Conservation (phyloP, 2,113 vertebrate species). For the Budorcas taxicolor region DNA sequence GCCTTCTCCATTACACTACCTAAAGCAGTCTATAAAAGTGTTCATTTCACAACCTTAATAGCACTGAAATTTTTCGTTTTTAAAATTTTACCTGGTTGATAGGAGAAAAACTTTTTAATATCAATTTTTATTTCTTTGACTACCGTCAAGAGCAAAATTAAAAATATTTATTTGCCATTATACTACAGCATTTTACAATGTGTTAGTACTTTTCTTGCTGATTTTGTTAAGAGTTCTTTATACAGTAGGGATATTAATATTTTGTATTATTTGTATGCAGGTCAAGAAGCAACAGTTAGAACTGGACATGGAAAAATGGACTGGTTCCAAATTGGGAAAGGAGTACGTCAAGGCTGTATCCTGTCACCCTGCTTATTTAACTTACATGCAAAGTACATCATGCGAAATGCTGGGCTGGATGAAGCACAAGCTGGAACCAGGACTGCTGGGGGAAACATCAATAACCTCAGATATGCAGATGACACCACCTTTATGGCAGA, state of each 20-base stretch:
- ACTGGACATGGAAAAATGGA: background rate
- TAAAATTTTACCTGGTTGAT: background rate
- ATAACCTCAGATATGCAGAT: background rate
- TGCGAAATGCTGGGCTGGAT: background rate
- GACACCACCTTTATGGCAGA: background rate
- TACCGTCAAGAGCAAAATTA: background rate
- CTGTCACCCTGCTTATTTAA: background rate
- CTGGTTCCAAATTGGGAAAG: background rate
- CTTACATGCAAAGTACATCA: background rate
- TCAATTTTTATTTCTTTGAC: slow-evolving; percentile 22
- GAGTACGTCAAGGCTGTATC: background rate
- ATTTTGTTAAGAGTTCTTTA: background rate
- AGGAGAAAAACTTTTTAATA: background rate
- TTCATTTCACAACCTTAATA: slow-evolving; percentile 15
- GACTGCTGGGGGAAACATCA: background rate
- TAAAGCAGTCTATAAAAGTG: background rate
- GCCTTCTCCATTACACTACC: background rate
- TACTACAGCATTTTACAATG: background rate
- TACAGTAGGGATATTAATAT: background rate
- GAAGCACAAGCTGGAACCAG: background rate
- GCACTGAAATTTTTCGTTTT: background rate
- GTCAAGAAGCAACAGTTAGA: background rate
- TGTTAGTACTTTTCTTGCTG: slow-evolving; percentile 4
- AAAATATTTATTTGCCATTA: slow-evolving; percentile 9
- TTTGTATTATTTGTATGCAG: background rate